Evolutionary conservation across 2,797 vertebrate species (phyloP), one percentile per base, ranked within the genome.

Genomic region (Onychomys arenicola): DNA sequence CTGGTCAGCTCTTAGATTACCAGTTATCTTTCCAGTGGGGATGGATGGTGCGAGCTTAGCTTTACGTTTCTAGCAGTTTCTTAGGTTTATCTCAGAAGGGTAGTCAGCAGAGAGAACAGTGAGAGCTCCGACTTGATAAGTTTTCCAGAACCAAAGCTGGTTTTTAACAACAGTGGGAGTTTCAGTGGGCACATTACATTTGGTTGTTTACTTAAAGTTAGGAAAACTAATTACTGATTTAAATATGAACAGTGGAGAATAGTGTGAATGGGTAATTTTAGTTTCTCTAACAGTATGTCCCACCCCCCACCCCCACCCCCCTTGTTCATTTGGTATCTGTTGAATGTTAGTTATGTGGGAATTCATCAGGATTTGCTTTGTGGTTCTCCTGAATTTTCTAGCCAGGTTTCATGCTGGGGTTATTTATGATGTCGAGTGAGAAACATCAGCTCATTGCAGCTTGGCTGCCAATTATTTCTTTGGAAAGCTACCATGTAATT

Each of bases 401-500:
- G 81, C 81, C 93, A 27, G 32, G 88, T 92, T 96, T 75, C 92
- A 71, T 87, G 88, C 94, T 92, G 63, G 91, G 82, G 46, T 92
- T 96, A 90, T 96, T 95, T 87, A 88, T 95, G 91, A 96, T 93
- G 92, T 97, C 59, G 83, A 46, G 88, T 83, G 77, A 95, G 82
- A 96, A 96, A 52, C 95, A 91, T 96, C 89, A 97, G 14, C 90
- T 96, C 96, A 75, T 81, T 96, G 88, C 10, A 77, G 55, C 92
- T 94, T 93, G 89, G 80, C 67, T 95, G 94, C 89, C 94, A 95
- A 87, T 37, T 94, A 46, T 93, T 92, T 92, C 89, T 95, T 95
- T 98, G 95, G 93, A 95, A 97, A 87, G 78, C 94, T 89, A 94
- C 92, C 40, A 25, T 96, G 90, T 97, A 95, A 97, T 97, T 96